Percentiles rank a stretch among this genome's conserved stretches.
These are phyloP conservation scores for Polypedilum pembai DNA, from an alignment of 1,140 invertebrate genomes.

Conservation along the genomic window DNA sequence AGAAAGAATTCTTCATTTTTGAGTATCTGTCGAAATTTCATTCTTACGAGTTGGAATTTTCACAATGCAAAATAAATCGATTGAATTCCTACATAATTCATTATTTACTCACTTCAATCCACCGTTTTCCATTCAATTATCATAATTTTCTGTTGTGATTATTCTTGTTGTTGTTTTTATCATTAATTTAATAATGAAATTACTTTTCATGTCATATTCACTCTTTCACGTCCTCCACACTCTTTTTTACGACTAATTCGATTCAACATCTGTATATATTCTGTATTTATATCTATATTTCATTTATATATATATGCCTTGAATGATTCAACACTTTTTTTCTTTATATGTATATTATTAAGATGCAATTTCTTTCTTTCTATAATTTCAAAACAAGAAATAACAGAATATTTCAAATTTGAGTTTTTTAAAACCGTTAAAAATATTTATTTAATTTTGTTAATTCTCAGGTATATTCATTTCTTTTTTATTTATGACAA, in stretches of 20 bases:
- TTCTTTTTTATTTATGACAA: background rate
- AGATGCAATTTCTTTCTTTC: background rate
- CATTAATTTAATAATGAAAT: slow-evolving; percentile 7
- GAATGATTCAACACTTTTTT: background rate
- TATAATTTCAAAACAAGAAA: background rate
- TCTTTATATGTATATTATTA: background rate
- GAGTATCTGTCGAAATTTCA: no score
- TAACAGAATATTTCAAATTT: background rate
- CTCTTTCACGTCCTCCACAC: background rate
- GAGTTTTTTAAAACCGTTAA: background rate
- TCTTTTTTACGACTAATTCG: background rate
- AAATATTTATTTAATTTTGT: background rate
- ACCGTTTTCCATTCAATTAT: background rate
- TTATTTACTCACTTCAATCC: background rate
- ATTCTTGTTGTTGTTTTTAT: background rate
- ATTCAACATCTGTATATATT: slow-evolving; percentile 10
- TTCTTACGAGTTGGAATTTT: no score
- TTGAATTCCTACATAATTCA: background rate
- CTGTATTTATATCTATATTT: background rate
- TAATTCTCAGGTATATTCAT: no score
- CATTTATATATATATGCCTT: background rate
- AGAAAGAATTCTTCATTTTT: no score
- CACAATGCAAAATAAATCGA: no score
- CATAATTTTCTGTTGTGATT: slow-evolving; percentile 5
- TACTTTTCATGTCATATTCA: background rate